phyloP scores from a whole-genome alignment of 2,797 vertebrate genomes.

The Lutjanus campechanus region DNA sequence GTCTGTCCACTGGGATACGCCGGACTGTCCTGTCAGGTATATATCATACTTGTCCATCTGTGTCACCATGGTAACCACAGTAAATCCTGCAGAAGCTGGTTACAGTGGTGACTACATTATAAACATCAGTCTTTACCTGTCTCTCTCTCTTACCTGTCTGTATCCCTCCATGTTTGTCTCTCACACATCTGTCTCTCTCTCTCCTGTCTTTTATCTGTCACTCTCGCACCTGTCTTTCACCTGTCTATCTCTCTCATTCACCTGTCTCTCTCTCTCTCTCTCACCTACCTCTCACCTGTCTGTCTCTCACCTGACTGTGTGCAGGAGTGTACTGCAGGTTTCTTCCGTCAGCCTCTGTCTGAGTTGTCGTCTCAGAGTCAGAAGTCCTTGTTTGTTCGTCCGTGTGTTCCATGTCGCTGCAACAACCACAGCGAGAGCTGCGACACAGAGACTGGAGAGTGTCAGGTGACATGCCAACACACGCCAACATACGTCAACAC shows the following conservation, averaged over 20 bases:
- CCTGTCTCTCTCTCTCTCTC: too few species aligned
- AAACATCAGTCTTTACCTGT: neutral
- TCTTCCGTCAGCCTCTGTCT: slow-evolving; percentile 83
- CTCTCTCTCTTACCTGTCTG: neutral
- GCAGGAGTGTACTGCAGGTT: slow-evolving; percentile 92
- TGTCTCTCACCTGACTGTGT: slow-evolving; percentile 10
- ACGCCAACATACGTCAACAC: neutral
- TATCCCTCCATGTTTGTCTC: neutral
- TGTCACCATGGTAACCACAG: neutral
- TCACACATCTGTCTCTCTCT: neutral
- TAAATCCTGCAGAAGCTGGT: too few species aligned
- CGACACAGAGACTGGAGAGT: slow-evolving; percentile 89
- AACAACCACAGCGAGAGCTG: slow-evolving; percentile 92
- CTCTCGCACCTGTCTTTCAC: neutral
- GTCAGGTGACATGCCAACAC: slow-evolving; percentile 83
- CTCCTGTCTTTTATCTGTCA: too few species aligned
- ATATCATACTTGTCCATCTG: too few species aligned
- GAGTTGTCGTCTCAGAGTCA: slow-evolving; percentile 64
- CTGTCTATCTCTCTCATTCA: too few species aligned
- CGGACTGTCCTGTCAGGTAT: slow-evolving; percentile 95
- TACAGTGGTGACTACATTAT: too few species aligned
- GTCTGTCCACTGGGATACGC: slow-evolving; percentile 90
- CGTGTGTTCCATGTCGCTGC: slow-evolving; percentile 91
- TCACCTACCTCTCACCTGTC: neutral
- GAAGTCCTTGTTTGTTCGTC: slow-evolving; percentile 65